Evolutionary conservation across 2,797 vertebrate genomes (phyloP).

Genomic region (Choloepus didactylus): DNA sequence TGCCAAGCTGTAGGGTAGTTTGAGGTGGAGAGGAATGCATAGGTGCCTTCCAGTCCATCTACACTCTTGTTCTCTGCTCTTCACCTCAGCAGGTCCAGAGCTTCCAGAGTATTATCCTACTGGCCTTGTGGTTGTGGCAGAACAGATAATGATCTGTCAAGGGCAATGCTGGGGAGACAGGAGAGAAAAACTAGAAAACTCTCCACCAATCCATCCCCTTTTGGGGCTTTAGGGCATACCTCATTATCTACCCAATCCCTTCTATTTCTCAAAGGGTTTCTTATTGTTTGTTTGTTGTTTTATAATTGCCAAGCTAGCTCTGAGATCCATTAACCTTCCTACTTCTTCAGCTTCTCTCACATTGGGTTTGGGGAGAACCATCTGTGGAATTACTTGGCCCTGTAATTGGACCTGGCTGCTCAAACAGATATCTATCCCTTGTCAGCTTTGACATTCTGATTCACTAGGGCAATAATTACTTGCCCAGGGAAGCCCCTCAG

Average conservation of each 20-base stretch:
- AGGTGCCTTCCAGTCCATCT: not conserved
- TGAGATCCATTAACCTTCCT: not conserved
- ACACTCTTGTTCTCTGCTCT: not conserved
- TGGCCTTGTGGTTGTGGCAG: not conserved
- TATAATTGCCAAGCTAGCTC: not conserved
- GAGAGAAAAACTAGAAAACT: not conserved
- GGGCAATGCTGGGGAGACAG: not conserved
- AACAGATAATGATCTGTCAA: not conserved
- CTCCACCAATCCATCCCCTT: not conserved
- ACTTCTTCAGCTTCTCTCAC: not conserved
- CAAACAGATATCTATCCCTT: slow-evolving; percentile 43
- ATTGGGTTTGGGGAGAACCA: not conserved
- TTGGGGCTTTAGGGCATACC: not conserved
- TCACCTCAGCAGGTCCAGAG: not conserved
- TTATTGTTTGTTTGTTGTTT: not conserved
- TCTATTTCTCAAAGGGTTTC: not conserved
- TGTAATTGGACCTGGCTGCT: slow-evolving; percentile 31
- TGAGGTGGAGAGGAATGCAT: not conserved
- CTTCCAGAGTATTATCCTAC: not conserved
- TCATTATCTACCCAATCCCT: not conserved
- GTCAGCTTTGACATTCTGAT: not conserved
- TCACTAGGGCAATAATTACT: slow-evolving; percentile 45
- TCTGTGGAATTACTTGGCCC: not conserved
- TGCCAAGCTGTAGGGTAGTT: not conserved
- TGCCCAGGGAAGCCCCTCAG: slow-evolving; percentile 26